Evolutionary conservation across 2,113 vertebrate genomes (phyloP).

Genomic region (Mystacornis crossleyi): DNA sequence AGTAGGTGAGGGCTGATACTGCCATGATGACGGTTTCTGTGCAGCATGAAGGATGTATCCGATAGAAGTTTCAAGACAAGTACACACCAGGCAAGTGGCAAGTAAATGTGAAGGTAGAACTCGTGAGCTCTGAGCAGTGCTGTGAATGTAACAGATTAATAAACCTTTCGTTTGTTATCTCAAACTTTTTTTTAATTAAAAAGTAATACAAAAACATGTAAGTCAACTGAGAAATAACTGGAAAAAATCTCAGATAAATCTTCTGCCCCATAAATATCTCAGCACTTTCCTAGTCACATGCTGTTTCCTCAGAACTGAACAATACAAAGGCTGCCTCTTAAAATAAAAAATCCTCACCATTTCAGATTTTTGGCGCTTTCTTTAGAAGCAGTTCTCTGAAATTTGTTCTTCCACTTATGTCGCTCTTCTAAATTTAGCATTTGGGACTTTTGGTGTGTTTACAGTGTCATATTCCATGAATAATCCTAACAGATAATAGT

Average conservation of each 20-base stretch:
- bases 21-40: not conserved
- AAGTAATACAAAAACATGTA: not conserved
- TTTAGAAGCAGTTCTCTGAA: slow-evolving; percentile 40
- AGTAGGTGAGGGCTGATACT: not conserved
- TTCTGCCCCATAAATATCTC: not conserved
- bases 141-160: not conserved
- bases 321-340: not conserved
- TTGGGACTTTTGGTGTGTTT: slow-evolving; percentile 13
- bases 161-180: not conserved
- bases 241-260: not conserved
- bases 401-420: slow-evolving; percentile 10
- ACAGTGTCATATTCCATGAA: not conserved
- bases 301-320: not conserved
- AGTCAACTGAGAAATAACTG: not conserved
- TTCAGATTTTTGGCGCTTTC: slow-evolving; percentile 28
- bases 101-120: not conserved
- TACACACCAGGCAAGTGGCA: no score
- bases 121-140: not conserved
- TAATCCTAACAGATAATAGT: slow-evolving; percentile 10
- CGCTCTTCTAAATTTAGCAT: slow-evolving; percentile 33
- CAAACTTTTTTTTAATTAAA: not conserved
- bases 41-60: not conserved
- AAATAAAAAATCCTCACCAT: not conserved
- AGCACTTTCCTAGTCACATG: not conserved
- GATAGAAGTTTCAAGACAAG: not conserved